Percentiles rank a stretch among this genome's conserved stretches.
Evolutionary conservation across 30 jellyfish, hydroid and myxozoan genomes (phyloP).

Genomic region (Mastigias papua): DNA sequence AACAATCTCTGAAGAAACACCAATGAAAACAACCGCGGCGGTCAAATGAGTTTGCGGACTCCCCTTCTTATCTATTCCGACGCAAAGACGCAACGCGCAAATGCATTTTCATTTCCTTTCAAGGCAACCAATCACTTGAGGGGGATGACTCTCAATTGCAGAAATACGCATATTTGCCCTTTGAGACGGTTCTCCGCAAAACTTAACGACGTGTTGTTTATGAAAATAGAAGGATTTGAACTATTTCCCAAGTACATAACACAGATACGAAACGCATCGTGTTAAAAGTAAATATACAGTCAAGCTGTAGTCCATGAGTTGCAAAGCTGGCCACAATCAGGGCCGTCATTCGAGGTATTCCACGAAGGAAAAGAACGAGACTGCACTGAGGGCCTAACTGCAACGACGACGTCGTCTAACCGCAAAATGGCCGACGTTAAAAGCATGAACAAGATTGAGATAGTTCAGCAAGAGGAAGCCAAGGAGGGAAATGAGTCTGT

Average conservation of each 20-base stretch:
- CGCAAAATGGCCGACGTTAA: conserved; percentile 61
- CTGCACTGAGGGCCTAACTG: conserved; percentile 4
- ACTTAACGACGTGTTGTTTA: conserved; percentile 21
- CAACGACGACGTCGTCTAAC: conserved; percentile 21
- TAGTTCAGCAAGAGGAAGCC: conserved; percentile 18
- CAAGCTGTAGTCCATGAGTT: background rate
- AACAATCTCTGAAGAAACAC: too few relatives aligned
- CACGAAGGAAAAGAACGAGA: background rate
- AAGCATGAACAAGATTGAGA: conserved; percentile 20
- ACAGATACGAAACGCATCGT: background rate
- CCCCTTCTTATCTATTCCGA: background rate
- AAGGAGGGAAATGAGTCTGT: background rate
- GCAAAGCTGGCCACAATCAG: background rate
- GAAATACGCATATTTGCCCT: conserved; percentile 19
- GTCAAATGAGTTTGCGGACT: background rate
- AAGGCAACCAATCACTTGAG: conserved; percentile 3
- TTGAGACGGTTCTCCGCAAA: conserved; percentile 26
- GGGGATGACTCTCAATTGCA: conserved; percentile 18
- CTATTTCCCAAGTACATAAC: background rate
- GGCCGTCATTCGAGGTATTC: background rate
- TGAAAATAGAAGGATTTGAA: background rate
- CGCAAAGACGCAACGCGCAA: conserved; percentile 47
- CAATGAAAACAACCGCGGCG: background rate
- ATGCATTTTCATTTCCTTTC: conserved; percentile 14
- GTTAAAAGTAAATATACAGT: background rate